These are phyloP conservation scores for Parnassius apollo DNA, from an alignment of 2,888 invertebrate species.

Conservation along the genomic window DNA sequence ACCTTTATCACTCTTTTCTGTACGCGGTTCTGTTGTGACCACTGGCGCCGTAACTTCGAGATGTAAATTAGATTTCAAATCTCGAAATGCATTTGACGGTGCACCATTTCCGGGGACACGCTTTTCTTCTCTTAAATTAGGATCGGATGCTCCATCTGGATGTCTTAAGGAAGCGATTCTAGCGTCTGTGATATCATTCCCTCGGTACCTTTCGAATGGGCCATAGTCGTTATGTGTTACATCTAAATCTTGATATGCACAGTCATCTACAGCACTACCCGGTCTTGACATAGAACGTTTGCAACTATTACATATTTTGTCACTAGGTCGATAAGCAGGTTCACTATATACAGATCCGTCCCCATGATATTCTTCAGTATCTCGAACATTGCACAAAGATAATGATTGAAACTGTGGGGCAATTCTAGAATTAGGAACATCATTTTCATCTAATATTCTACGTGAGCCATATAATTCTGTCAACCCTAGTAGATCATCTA, in stretches of 20 bases:
- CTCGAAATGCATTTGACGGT: slow-evolving; percentile 82
- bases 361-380: slow-evolving; percentile 83
- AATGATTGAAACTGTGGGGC: slow-evolving; percentile 86
- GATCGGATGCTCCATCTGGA: slow-evolving; percentile 96
- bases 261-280: slow-evolving; percentile 84
- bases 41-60: slow-evolving; percentile 78
- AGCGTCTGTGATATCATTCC: slow-evolving; percentile 75
- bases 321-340: slow-evolving; percentile 87
- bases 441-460: slow-evolving; percentile 85
- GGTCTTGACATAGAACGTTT: slow-evolving; percentile 86
- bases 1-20: slow-evolving; percentile 83
- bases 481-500: slow-evolving; percentile 90
- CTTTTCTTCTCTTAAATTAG: slow-evolving; percentile 88
- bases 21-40: slow-evolving; percentile 81
- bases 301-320: slow-evolving; percentile 89
- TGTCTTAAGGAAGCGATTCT: slow-evolving; percentile 89
- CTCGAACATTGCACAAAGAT: slow-evolving; percentile 86
- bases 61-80: slow-evolving; percentile 75
- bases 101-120: slow-evolving; percentile 84
- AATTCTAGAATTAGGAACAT: slow-evolving; percentile 77
- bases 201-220: slow-evolving; percentile 84
- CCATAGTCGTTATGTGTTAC: slow-evolving; percentile 76
- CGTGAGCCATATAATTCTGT: slow-evolving; percentile 91
- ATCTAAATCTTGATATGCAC: slow-evolving; percentile 81
- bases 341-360: slow-evolving; percentile 93